A percentile compares a stretch with the other conserved stretches of the same genome.
Evolutionary conservation across 2,888 invertebrate species (phyloP).

Genomic region (Malthinus flaveolus): DNA sequence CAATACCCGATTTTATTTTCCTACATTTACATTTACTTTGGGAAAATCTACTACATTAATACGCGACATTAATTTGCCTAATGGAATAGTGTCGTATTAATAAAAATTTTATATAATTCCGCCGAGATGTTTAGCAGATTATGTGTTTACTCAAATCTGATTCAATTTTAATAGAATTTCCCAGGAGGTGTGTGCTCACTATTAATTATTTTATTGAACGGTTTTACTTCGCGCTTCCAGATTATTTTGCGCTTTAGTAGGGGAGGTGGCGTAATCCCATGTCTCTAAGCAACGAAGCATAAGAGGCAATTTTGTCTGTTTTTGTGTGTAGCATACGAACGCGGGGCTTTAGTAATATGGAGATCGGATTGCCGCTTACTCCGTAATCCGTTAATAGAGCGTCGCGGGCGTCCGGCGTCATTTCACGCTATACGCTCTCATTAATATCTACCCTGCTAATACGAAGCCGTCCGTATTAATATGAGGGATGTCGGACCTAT

Average conservation of each 20-base stretch:
- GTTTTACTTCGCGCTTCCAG: constrained; percentile 37
- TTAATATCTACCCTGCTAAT: constrained; percentile 44
- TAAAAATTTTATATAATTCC: constrained; percentile 23
- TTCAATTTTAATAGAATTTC: constrained; percentile 35
- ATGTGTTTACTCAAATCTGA: constrained; percentile 21
- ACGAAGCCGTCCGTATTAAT: constrained; percentile 25
- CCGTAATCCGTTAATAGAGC: constrained; percentile 49
- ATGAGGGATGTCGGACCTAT: constrained; percentile 17
- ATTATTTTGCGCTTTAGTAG: constrained; percentile 23
- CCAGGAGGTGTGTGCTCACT: constrained; percentile 44
- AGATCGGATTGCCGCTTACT: constrained; percentile 52
- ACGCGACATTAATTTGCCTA: constrained; percentile 37
- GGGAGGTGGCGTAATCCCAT: constrained; percentile 48
- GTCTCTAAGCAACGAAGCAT: constrained; percentile 48
- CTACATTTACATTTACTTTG: constrained; percentile 37
- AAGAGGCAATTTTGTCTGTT: constrained; percentile 50
- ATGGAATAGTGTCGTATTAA: constrained; percentile 34
- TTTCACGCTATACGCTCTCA: constrained; percentile 52
- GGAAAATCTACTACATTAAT: constrained; percentile 32
- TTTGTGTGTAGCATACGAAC: constrained; percentile 43
- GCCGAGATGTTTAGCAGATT: constrained; percentile 16
- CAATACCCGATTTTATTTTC: constrained; percentile 40
- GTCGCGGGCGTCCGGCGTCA: constrained; percentile 49
- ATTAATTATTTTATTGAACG: constrained; percentile 55
- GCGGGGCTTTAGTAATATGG: constrained; percentile 47